These are phyloP conservation scores for Venustoraphidia nigricollis DNA, from an alignment of 2,888 invertebrate species.

Conservation along the genomic window DNA sequence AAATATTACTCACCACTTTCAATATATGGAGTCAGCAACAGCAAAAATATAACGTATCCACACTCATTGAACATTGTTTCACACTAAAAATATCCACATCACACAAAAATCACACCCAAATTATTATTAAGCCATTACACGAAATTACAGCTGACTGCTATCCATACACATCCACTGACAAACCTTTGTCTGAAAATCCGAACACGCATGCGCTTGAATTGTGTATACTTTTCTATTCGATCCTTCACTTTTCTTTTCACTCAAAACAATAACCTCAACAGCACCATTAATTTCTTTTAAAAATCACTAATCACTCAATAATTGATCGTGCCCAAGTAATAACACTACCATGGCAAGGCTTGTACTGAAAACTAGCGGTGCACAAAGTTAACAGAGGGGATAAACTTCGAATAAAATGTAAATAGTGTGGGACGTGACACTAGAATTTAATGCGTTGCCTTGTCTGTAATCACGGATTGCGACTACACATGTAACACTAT, in stretches of 20 bases:
- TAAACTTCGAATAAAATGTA: too few species aligned
- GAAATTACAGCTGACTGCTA: constrained; percentile 34
- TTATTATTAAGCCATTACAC: constrained; percentile 35
- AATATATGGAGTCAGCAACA: constrained; percentile 52
- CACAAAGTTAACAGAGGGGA: too few species aligned
- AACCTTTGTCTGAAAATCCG: constrained; percentile 43
- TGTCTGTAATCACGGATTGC: too few species aligned
- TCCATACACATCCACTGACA: constrained; percentile 13
- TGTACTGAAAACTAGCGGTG: too few species aligned
- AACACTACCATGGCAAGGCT: too few species aligned
- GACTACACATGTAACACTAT: too few species aligned
- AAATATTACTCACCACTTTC: constrained; percentile 46
- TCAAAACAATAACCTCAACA: constrained; percentile 3
- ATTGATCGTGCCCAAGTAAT: too few species aligned
- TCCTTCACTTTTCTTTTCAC: constrained; percentile 5
- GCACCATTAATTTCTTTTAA: too few species aligned
- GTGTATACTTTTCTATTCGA: not conserved
- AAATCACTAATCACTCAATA: too few species aligned
- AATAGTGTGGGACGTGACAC: too few species aligned
- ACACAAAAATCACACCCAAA: constrained; percentile 17
- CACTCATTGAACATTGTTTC: constrained; percentile 45
- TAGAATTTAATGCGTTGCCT: too few species aligned
- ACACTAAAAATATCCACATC: constrained; percentile 20
- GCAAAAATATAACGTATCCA: constrained; percentile 51
- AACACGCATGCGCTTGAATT: constrained; percentile 38